Evolutionary conservation across 2,888 invertebrate species (phyloP).

Genomic region (Hipparchia sbordonii): DNA sequence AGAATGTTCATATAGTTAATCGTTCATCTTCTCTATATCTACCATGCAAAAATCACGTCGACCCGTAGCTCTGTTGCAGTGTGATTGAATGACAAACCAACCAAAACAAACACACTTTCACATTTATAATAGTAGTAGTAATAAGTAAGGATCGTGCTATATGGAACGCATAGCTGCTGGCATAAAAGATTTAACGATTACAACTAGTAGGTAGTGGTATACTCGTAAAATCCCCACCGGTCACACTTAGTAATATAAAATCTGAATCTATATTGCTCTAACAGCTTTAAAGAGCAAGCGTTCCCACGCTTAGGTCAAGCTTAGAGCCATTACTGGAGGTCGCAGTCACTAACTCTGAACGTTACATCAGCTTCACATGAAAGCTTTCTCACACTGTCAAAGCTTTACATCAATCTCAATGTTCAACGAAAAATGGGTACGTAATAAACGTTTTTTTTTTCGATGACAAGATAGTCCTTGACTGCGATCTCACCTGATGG

Average conservation of each 20-base stretch:
- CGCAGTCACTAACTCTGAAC: constrained; percentile 14
- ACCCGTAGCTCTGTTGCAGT: too few relatives aligned
- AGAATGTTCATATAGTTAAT: too few relatives aligned
- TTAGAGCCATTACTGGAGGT: constrained; percentile 22
- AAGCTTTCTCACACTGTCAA: constrained; percentile 19
- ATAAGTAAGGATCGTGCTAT: not conserved
- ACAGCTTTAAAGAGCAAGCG: constrained; percentile 24
- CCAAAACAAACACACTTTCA: too few relatives aligned
- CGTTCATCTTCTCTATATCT: too few relatives aligned
- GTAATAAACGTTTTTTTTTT: too few relatives aligned
- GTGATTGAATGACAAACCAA: too few relatives aligned
- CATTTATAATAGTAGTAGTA: too few relatives aligned
- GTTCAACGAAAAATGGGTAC: not conserved
- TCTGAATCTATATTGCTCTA: constrained; percentile 26
- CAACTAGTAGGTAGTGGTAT: not conserved
- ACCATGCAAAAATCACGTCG: too few relatives aligned
- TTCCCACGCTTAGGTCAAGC: constrained; percentile 32
- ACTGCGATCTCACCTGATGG: too few relatives aligned
- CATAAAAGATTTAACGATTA: not conserved
- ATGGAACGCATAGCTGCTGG: not conserved
- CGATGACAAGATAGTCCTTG: too few relatives aligned
- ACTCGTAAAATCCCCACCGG: constrained; percentile 21
- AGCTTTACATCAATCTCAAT: constrained; percentile 22
- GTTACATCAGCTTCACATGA: constrained; percentile 9
- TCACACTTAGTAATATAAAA: constrained; percentile 20